These are phyloP conservation scores for Agriopis aurantiaria DNA, from an alignment of 2,888 invertebrate genomes.

Conservation along the genomic window DNA sequence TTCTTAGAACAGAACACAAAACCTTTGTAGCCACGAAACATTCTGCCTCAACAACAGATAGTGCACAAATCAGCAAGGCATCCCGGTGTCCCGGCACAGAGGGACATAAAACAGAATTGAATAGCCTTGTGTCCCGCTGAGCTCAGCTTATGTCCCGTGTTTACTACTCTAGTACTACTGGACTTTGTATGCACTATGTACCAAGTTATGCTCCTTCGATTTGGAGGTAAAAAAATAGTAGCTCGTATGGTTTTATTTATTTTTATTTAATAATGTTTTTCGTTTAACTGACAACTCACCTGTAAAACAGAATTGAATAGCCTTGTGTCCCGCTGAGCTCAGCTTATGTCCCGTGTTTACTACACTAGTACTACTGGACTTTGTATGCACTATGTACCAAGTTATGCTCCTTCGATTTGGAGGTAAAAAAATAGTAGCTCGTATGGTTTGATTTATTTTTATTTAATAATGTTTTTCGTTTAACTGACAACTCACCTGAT, in stretches of 20 bases:
- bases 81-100: conserved; percentile 29
- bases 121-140: conserved; percentile 62
- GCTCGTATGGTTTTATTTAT: not conserved
- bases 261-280: too few species aligned
- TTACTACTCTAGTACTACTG: conserved; percentile 57
- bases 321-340: conserved; percentile 58
- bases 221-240: too few species aligned
- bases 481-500: too few species aligned
- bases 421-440: too few species aligned
- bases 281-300: too few species aligned
- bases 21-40: not conserved
- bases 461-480: too few species aligned
- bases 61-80: conserved; percentile 43
- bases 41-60: conserved; percentile 17
- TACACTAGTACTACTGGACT: conserved; percentile 49
- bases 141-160: conserved; percentile 52
- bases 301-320: conserved; percentile 80
- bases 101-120: conserved; percentile 78
- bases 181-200: conserved; percentile 17
- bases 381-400: conserved; percentile 14
- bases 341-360: conserved; percentile 57
- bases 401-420: not conserved
- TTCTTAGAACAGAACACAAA: not conserved
- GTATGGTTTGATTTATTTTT: not conserved
- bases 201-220: not conserved